Base-by-base conservation (phyloP, 2,797 vertebrate species). In the Diplodus puntazzo region DNA sequence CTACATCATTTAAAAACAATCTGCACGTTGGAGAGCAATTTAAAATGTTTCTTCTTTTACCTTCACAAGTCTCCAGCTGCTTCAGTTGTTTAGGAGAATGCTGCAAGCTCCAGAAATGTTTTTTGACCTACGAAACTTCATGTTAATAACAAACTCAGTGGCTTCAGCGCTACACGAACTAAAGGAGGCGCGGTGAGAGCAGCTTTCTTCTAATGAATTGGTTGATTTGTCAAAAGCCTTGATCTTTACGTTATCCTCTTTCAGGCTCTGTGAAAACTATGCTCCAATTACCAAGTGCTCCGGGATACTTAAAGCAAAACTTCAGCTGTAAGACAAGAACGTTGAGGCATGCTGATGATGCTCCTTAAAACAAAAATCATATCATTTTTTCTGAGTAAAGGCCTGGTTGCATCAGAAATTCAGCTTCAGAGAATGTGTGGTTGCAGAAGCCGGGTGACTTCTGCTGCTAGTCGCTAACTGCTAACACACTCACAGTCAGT, bases 201-300 rank as follows among this genome's bases (percentile, higher is more conserved):
- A 17, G 20, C 43, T 54, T 54, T 39, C 21, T 46, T 9, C 3
- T 54, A 52, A 67, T 54, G 20, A 48, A 46, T 9, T 71, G 13
- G 16, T 23, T 58, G 46, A 70, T 81, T 73, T 59, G 34, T 59
- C 50, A 62, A 53, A 63, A 81, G 39, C 21, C 16, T 53, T 45
- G 17, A 16, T 27, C 54, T 71, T 70, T 58, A 18, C n/a, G 13
- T 53, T 27, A 11, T 54, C 27, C 50, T 77, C 55, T 52, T 25
- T 20, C 42, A 75, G 48, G 25, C 48, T 34, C 54, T 5, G 1
- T 25, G 59, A 71, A 66, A 14, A 20, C 46, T 48, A 23, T 3
- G 0, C 10, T 64, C 30, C 11, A 53, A 58, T 80, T 48, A 60
- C 16, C 16, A 69, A 73, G 25, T 27, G 43, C 62, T 64, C 39